These are phyloP conservation scores for Agrotis puta DNA, from an alignment of 2,888 invertebrate species.

Conservation along the genomic window DNA sequence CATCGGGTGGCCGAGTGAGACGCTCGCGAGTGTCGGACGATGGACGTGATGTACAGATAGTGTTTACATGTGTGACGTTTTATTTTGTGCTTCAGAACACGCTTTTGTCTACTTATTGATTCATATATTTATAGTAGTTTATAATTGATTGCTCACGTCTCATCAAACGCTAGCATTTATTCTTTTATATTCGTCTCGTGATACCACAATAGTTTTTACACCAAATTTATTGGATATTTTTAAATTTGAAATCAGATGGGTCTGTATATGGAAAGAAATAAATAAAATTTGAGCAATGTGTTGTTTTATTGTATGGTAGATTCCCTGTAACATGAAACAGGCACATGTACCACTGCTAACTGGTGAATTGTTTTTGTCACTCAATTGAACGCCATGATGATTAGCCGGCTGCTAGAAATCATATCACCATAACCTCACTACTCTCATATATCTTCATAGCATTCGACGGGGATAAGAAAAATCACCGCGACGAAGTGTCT, in stretches of 20 bases:
- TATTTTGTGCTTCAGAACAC: constrained; percentile 86
- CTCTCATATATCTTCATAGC: too few relatives aligned
- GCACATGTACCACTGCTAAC: too few relatives aligned
- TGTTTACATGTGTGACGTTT: constrained; percentile 81
- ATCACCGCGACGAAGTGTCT: too few relatives aligned
- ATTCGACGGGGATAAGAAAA: too few relatives aligned
- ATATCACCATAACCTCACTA: too few relatives aligned
- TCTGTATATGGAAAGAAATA: constrained; percentile 87
- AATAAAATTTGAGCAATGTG: constrained; percentile 79
- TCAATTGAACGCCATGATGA: too few relatives aligned
- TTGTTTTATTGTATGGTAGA: constrained; percentile 71
- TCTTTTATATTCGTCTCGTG: constrained; percentile 73
- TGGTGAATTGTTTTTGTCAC: too few relatives aligned
- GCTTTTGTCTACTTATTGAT: constrained; percentile 82
- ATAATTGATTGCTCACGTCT: constrained; percentile 73
- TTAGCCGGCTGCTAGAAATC: too few relatives aligned
- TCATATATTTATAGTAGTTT: constrained; percentile 86
- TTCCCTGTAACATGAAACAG: constrained; percentile 2
- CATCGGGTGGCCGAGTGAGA: constrained; percentile 49
- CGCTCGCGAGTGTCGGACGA: constrained; percentile 58
- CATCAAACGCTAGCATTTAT: constrained; percentile 70
- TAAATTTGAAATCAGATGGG: constrained; percentile 85
- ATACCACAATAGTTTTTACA: constrained; percentile 76
- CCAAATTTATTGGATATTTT: constrained; percentile 82
- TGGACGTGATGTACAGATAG: constrained; percentile 77